Evolutionary conservation across 2,797 vertebrate species (phyloP).

Genomic region (Numenius phaeopus): DNA sequence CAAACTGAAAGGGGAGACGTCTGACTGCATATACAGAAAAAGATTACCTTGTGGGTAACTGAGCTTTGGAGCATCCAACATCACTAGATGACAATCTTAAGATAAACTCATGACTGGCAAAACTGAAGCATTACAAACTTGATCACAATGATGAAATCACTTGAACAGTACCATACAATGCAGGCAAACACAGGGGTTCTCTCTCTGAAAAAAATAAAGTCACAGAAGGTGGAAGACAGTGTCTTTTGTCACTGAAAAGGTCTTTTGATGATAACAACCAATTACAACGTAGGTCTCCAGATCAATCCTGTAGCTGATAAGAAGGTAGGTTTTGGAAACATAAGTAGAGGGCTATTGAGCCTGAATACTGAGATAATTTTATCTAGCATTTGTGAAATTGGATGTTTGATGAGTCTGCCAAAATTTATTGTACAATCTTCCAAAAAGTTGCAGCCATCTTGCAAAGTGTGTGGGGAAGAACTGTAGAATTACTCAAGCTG

Average conservation of each 20-base stretch:
- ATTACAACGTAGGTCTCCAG: not conserved
- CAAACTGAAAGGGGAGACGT: rapidly evolving
- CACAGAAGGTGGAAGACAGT: not conserved
- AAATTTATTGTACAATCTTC: not conserved
- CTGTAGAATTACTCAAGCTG: not conserved
- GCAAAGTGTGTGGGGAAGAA: not conserved
- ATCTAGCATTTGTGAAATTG: not conserved
- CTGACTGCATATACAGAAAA: not conserved
- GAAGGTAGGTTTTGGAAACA: not conserved
- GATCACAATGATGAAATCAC: not conserved
- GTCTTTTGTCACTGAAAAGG: not conserved
- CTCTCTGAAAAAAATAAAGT: not conserved
- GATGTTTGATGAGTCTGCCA: not conserved
- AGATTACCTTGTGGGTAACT: not conserved
- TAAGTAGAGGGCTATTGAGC: not conserved
- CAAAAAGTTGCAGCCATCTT: not conserved
- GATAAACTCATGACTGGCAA: not conserved
- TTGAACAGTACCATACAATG: not conserved
- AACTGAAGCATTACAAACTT: not conserved
- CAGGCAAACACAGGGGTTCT: not conserved
- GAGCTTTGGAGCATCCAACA: not conserved
- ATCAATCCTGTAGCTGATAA: not conserved
- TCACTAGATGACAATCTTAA: not conserved
- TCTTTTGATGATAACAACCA: not conserved
- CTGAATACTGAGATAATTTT: not conserved